Percentiles rank a stretch among this genome's conserved stretches.
Evolutionary conservation across 2,797 vertebrate species (phyloP).

Genomic region (Staurois parvus): DNA sequence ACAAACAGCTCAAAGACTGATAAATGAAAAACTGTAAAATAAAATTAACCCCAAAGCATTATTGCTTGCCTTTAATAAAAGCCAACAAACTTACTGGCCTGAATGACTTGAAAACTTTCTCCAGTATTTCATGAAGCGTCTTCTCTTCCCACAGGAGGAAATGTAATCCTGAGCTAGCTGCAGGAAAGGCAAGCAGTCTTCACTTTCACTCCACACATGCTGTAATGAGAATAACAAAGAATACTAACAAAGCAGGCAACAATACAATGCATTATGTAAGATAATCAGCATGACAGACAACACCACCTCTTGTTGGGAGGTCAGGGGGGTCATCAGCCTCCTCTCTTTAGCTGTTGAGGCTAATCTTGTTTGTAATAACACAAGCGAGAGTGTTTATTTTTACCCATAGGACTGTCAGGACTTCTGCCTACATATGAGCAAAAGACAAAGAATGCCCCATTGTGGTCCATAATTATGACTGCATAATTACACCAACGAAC

Average conservation of each 20-base stretch:
- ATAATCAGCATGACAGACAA: not conserved
- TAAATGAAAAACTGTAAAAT: not conserved
- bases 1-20: no score
- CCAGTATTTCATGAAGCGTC: slow-evolving; percentile 94
- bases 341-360: not conserved
- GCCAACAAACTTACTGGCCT: slow-evolving; percentile 86
- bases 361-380: not conserved
- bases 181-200: slow-evolving; percentile 96
- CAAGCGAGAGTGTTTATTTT: slow-evolving; percentile 38
- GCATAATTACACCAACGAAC: slow-evolving; percentile 38
- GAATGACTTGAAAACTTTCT: slow-evolving; percentile 98
- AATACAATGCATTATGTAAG: slow-evolving; percentile 21
- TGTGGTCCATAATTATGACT: slow-evolving; percentile 43
- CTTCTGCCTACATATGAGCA: slow-evolving; percentile 48
- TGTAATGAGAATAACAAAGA: slow-evolving; percentile 66
- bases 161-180: slow-evolving; percentile 98
- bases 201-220: slow-evolving; percentile 99
- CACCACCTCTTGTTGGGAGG: not conserved
- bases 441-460: slow-evolving; percentile 42
- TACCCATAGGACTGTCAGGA: slow-evolving; percentile 25
- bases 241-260: not conserved
- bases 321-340: not conserved
- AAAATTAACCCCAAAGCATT: not conserved
- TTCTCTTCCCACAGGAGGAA: slow-evolving; percentile 98
- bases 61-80: not conserved